Evolutionary conservation across 2,888 invertebrate species (phyloP).

Genomic region (Meliscaeva auricollis): DNA sequence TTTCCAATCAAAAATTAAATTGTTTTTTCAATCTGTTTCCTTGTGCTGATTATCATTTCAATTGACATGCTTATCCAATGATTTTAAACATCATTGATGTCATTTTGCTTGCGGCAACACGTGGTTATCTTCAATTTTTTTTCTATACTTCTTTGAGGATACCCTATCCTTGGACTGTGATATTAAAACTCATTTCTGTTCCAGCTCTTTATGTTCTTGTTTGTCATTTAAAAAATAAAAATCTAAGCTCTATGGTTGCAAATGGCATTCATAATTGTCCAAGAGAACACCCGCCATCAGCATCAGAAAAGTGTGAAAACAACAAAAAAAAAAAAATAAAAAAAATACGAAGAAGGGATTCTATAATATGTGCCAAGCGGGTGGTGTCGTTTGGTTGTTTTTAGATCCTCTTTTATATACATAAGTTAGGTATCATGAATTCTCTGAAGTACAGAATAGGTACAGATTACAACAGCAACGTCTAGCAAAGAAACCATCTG

Average conservation of each 20-base stretch:
- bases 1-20: constrained; percentile 2
- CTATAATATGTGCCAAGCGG: constrained; percentile 42
- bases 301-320: constrained; percentile 23
- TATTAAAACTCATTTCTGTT: constrained; percentile 20
- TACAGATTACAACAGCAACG: constrained; percentile 10
- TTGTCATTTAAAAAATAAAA: constrained; percentile 41
- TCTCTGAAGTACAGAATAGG: neutral
- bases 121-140: constrained; percentile 14
- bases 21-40: neutral
- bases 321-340: too few species aligned
- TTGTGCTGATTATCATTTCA: constrained; percentile 18
- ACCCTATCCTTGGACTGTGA: neutral
- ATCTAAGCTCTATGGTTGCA: constrained; percentile 23
- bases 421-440: neutral
- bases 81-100: constrained; percentile 8
- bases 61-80: constrained; percentile 19
- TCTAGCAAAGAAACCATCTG: constrained; percentile 28
- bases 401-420: neutral
- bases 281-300: constrained; percentile 33
- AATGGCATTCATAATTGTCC: constrained; percentile 56
- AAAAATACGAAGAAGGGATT: constrained; percentile 30
- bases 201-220: constrained; percentile 40
- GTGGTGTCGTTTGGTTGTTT: constrained; percentile 12
- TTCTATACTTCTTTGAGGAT: neutral
- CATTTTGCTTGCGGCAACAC: constrained; percentile 23